Evolutionary conservation across 2,797 vertebrate genomes (phyloP), one percentile per base, ranked within the genome.

Genomic region (Podarcis siculus): DNA sequence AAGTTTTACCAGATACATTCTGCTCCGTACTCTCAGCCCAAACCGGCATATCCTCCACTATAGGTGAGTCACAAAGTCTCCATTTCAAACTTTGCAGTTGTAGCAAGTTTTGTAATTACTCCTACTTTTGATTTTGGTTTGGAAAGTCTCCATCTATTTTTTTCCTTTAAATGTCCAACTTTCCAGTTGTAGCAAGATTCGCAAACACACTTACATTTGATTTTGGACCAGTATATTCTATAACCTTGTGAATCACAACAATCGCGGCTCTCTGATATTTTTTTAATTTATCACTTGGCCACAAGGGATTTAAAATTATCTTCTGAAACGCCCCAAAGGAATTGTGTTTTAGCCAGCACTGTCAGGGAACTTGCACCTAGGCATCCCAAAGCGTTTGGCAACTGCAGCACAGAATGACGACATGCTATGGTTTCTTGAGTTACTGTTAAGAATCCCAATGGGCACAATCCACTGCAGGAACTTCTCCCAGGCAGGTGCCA

Each of bases 31-130:
- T 75, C 69, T 15, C 69, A 73, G 23, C 32, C 12, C 19, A 32
- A 84, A 37, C 58, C 23, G 30, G 55, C 25, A 49, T 37, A 75
- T 73, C 61, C 69, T 73, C 8, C 39, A 35, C 69, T 58, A 39
- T 32, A 37, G 72, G 49, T 81, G 17, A 30, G 25, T 82, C 30
- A 75, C 27, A 81, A 61, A 45, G 27, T 73, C 25, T 86, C 79
- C n/a, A 49, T 67, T 32, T 67, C 75, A 87, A 32, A 76, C 55
- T 30, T 30, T 37, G 67, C 69, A 32, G 35, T 61, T 84, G 32
- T 61, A 75, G 83, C 49, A 75, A 84, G 71, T 61, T 75, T 75
- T 75, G 83, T 75, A 84, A 39, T 75, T 84, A 19, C 6, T 75
- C 13, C 49, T 32, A 58, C 58, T 30, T 37, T 61, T 75, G 83